Percentiles rank a stretch among this genome's conserved stretches.
These are phyloP conservation scores for Corythoichthys intestinalis DNA, from an alignment of 2,113 vertebrate genomes.

Conservation along the genomic window DNA sequence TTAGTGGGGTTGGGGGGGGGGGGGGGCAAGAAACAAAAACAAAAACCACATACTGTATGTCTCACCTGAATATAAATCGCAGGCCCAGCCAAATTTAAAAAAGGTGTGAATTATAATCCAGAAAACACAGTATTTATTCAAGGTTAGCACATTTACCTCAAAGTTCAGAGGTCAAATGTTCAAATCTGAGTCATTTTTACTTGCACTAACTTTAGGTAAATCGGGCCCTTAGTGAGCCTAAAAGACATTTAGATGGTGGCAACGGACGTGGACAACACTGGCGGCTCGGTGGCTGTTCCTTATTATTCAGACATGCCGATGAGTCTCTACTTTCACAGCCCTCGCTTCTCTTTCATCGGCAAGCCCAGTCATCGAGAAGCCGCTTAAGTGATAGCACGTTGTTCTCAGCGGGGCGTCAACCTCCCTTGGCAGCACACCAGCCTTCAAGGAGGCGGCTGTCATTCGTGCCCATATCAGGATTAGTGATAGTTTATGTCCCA, in stretches of 20 bases:
- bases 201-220: background rate
- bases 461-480: background rate
- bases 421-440: background rate
- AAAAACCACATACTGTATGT: too few species aligned
- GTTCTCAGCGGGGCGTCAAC: background rate
- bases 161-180: too few species aligned
- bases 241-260: background rate
- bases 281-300: background rate
- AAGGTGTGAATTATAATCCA: too few species aligned
- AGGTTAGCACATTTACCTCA: too few species aligned
- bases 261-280: background rate
- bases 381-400: conserved; percentile 2
- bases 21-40: too few species aligned
- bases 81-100: too few species aligned
- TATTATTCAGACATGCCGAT: background rate
- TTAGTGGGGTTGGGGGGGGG: too few species aligned
- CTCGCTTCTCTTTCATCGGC: background rate
- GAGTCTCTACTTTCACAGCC: background rate
- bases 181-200: background rate
- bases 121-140: too few species aligned
- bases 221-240: background rate
- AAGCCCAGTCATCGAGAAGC: background rate
- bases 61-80: too few species aligned
- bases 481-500: conserved; percentile 5
- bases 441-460: background rate